Base-by-base conservation (phyloP, 2,888 invertebrate species). In the Plutella xylostella region DNA sequence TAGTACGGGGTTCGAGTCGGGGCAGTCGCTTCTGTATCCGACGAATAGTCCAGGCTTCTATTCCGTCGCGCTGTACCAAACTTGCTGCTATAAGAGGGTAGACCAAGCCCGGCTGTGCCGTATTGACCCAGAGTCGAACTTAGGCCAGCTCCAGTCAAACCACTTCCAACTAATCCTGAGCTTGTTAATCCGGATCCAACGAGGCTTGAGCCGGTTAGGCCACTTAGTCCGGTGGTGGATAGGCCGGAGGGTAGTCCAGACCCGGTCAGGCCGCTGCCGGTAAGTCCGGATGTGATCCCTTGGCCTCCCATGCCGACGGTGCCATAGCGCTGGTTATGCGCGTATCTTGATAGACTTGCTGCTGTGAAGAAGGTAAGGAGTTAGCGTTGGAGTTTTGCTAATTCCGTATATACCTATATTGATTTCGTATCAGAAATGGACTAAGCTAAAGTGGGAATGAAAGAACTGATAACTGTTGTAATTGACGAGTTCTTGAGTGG, bases 11-110 rank as follows among this genome's bases (percentile, higher is more conserved):
- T 68, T 50, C 91, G 85, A 12, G 92, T 89, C 5, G 92, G 92
- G 50, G 91, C 91, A 0, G 93, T 93, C n/a, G 94, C 93, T 82
- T 98, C 97, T 0, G 97, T 97, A 66, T 97, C 97, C 42, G 97
- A 97, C 19, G 96, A 96, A 72, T 96, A 96, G 76, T 96, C 95
- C 66, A 97, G 80, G 53, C 92, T 92, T 57, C 93, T 86, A 58
- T 92, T 91, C 52, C 94, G 88, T 59, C 93, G 86, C 1, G 89
- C 87, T 49, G 92, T 80, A 4, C 92, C 84, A 55, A 85, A 87
- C 57, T 83, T 83, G 51, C 69, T 68, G 43, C 69, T 83, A 66
- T 72, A 86, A 55, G 67, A 86, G 60, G 73, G 60, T 34, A 82
- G 49, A 19, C 82, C 82, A 39, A 82, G 57, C 5, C 79, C 79